A percentile compares a stretch with the other conserved stretches of the same genome.
Conservation (phyloP, 2,113 vertebrate species). For the Alethe diademata region DNA sequence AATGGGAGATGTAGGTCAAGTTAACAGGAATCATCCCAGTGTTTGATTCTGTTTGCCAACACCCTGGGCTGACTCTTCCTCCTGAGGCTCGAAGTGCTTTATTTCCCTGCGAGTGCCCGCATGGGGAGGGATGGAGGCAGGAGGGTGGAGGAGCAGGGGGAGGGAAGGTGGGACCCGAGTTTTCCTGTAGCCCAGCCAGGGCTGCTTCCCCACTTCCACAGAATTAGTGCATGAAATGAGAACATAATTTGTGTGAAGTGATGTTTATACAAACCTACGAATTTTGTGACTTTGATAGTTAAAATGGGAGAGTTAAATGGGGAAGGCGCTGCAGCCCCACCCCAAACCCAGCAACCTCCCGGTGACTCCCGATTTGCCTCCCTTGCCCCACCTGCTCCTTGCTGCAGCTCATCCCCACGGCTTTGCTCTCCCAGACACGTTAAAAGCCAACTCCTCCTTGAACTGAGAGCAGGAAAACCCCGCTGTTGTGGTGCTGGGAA, state of each 20-base stretch:
- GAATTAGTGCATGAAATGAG: neutral
- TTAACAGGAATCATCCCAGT: neutral
- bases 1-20: neutral
- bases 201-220: neutral
- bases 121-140: neutral
- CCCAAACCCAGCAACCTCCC: neutral
- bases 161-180: rapidly evolving
- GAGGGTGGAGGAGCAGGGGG: neutral
- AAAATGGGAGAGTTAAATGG: neutral
- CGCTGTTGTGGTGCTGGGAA: neutral
- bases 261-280: rapidly evolving
- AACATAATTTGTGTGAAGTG: too few relatives aligned
- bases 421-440: neutral
- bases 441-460: neutral
- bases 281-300: too few relatives aligned
- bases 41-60: neutral
- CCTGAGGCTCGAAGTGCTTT: neutral
- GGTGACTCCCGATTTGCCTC: neutral
- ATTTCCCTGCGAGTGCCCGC: neutral
- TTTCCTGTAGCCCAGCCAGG: rapidly evolving
- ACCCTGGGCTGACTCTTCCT: neutral
- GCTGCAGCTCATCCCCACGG: neutral
- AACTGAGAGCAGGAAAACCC: neutral
- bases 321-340: neutral
- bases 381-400: neutral